phyloP scores from a whole-genome alignment of 1,140 invertebrate species.

The Steinernema feltiae region DNA sequence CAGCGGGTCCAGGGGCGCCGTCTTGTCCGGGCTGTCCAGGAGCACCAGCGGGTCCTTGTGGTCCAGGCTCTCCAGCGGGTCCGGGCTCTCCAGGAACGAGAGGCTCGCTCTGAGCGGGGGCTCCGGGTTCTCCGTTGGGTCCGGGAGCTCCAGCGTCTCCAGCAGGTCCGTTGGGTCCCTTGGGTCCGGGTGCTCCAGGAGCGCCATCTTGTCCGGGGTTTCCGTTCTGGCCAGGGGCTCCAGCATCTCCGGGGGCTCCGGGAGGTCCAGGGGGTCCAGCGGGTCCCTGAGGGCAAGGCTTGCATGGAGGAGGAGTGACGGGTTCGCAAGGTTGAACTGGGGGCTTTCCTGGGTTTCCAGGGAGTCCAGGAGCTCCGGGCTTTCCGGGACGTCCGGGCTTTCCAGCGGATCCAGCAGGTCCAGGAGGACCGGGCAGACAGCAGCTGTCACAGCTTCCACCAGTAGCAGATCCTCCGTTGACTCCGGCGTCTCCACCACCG shows the following conservation, averaged over 20 bases:
- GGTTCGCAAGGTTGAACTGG: conserved; percentile 36
- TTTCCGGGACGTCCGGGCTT: conserved; percentile 39
- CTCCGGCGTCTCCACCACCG: conserved; percentile 24
- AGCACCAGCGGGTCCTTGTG: conserved; percentile 31
- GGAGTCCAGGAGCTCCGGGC: conserved; percentile 39
- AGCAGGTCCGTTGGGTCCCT: conserved; percentile 31
- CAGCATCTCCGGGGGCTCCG: conserved; percentile 34
- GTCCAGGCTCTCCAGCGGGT: conserved; percentile 26
- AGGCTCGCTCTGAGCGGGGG: conserved; percentile 24
- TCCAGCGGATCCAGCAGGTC: conserved; percentile 36
- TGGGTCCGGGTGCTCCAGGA: conserved; percentile 31
- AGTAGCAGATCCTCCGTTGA: neutral
- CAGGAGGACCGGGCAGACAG: conserved; percentile 36
- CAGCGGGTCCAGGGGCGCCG: conserved; percentile 31
- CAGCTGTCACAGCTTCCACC: conserved; percentile 36
- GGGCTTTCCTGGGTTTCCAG: conserved; percentile 39
- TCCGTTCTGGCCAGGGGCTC: conserved; percentile 30
- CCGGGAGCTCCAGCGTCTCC: conserved; percentile 35
- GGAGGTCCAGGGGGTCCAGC: conserved; percentile 33
- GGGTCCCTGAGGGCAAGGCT: conserved; percentile 37
- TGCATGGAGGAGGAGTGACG: conserved; percentile 37
- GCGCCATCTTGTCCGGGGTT: conserved; percentile 26
- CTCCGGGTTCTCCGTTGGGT: conserved; percentile 28
- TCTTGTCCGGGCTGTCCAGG: conserved; percentile 31
- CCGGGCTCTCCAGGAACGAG: conserved; percentile 30